A percentile compares a stretch with the other conserved stretches of the same genome.
Conservation (phyloP, 1,140 invertebrate species). For the Drosophila paulistorum region DNA sequence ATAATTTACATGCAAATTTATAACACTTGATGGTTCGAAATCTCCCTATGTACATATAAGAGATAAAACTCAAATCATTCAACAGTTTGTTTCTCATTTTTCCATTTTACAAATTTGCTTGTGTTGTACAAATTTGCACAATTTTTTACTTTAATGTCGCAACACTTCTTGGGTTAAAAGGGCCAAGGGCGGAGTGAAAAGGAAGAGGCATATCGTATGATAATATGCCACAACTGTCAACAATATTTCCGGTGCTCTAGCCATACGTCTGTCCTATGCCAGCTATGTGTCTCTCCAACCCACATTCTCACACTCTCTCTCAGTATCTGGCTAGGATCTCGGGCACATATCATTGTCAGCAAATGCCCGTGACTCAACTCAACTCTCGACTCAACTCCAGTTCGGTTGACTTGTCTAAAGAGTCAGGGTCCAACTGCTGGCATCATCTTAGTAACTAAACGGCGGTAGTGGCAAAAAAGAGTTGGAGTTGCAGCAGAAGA, state of each 20-base stretch:
- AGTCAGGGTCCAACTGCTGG: constrained; percentile 70
- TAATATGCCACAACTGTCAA: constrained; percentile 80
- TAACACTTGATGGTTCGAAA: no score
- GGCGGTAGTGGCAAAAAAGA: constrained; percentile 31
- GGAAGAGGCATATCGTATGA: constrained; percentile 52
- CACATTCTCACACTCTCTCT: neutral
- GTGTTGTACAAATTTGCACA: neutral
- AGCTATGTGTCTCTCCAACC: constrained; percentile 10
- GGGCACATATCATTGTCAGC: constrained; percentile 76
- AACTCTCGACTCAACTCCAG: constrained; percentile 42
- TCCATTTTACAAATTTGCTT: no score
- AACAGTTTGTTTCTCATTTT: no score
- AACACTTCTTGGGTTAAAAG: neutral
- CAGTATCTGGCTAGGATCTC: constrained; percentile 11
- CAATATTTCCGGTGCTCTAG: constrained; percentile 65
- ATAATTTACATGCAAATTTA: no score
- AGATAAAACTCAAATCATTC: no score
- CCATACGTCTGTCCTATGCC: constrained; percentile 12
- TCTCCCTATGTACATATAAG: no score
- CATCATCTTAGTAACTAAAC: constrained; percentile 74
- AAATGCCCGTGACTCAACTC: constrained; percentile 47
- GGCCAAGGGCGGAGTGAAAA: neutral
- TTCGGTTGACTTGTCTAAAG: constrained; percentile 74
- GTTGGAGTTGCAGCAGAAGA: constrained; percentile 22
- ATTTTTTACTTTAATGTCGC: neutral